Base-by-base conservation (phyloP, 2,888 invertebrate species). In the Andrena camellia region DNA sequence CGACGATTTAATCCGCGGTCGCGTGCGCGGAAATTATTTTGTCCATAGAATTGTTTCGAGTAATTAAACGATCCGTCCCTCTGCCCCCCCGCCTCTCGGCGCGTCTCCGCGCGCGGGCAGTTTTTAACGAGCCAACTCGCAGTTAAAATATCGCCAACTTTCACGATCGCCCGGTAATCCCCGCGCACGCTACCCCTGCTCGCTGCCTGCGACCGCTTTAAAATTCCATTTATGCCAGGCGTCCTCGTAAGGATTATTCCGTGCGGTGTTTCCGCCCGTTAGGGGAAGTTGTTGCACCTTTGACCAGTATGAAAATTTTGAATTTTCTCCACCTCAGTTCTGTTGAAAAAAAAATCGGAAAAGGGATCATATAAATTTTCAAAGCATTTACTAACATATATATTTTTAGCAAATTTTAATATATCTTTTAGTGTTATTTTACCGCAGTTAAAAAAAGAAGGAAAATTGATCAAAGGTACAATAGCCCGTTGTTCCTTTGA, bases 211-310 rank as follows among this genome's bases (percentile, higher is more conserved):
- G 63, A 31, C 23, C 17, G 66, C 52, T 72, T 35, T 48, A 68
- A 60, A 66, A 78, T 77, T 66, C 57, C 69, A 75, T 63, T 75
- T 68, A 67, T 17, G 63, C 63, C 35, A 66, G 62, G 17, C 23
- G 50, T 10, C 20, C 48, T 26, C 35, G 54, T 35, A 31, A 26
- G 6, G 71, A 72, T 78, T 57, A 60, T 20, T 33, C 10, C n/a
- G 20, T 48, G 35, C 78, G 57, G 7, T 29, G 54, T 23, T 42
- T 2, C 23, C 23, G 26, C 57, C 50, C 48, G 78, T 73, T 52
- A 42, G 13, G 13, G 42, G 42, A 42, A 42, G 42, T 3, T 13
- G 42, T 13, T 42, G 42, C 1, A 42, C 42, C 13, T 13, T 42
- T 42, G 42, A 42, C 13, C 42, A 13, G 42, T 13, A 5, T 4